These are phyloP conservation scores for Odontesthes bonariensis DNA, from an alignment of 2,113 vertebrate species.

Conservation along the genomic window DNA sequence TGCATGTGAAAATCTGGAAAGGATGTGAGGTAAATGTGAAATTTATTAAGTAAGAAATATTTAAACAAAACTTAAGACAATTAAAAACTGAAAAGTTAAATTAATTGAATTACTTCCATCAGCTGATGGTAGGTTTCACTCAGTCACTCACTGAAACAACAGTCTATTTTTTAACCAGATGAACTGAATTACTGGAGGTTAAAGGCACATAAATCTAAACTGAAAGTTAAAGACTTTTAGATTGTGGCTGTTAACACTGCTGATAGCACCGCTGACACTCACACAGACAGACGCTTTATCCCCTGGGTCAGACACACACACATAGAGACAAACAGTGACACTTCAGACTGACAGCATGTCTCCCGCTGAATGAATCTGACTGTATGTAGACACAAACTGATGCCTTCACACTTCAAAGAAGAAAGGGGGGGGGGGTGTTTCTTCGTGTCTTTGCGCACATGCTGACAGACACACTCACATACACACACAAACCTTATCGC, in stretches of 20 bases:
- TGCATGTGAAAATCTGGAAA: too few species aligned
- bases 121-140: not conserved
- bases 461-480: slow-evolving; percentile 23
- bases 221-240: too few species aligned
- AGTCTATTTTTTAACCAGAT: not conserved
- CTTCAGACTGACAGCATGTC: slow-evolving; percentile 52
- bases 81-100: not conserved
- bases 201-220: not conserved
- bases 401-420: slow-evolving; percentile 41
- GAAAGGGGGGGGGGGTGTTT: not conserved
- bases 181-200: not conserved
- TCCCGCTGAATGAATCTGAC: slow-evolving; percentile 39
- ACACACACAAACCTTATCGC: slow-evolving; percentile 52
- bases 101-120: not conserved
- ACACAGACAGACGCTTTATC: slow-evolving; percentile 3
- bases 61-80: not conserved
- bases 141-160: too few species aligned
- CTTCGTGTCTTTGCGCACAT: slow-evolving; percentile 12
- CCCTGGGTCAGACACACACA: slow-evolving; percentile 1
- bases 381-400: slow-evolving; percentile 36
- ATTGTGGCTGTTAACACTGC: not conserved
- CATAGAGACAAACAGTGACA: slow-evolving; percentile 22
- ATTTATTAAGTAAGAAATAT: not conserved
- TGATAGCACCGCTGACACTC: slow-evolving; percentile 4
- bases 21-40: too few species aligned